Conservation (phyloP, 2,888 invertebrate genomes). For the Smittia sp. region DNA sequence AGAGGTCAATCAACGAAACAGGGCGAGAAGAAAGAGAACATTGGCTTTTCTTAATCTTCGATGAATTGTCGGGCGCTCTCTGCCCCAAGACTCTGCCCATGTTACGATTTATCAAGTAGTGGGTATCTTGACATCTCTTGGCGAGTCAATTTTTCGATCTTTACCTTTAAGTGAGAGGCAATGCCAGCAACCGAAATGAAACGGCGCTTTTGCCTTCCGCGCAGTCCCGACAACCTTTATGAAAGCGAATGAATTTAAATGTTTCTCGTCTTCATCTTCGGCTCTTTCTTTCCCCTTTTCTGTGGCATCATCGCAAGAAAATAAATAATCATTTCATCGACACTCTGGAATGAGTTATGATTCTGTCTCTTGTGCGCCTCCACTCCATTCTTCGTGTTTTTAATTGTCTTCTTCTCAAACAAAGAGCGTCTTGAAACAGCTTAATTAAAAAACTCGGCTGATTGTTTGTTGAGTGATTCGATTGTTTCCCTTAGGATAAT, state of each 20-base stretch:
- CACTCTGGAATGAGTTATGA: slow-evolving; percentile 17
- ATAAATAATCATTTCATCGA: slow-evolving; percentile 25
- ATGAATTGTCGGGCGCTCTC: neutral
- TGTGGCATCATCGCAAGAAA: neutral
- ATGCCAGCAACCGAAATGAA: slow-evolving; percentile 5
- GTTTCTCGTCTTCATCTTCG: neutral
- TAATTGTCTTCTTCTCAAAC: neutral
- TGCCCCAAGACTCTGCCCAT: slow-evolving; percentile 4
- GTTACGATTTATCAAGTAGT: slow-evolving; percentile 34
- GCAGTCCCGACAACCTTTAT: neutral
- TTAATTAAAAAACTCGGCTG: slow-evolving; percentile 5
- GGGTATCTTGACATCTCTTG: slow-evolving; percentile 19
- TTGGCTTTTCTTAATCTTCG: slow-evolving; percentile 3
- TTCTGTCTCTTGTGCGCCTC: neutral
- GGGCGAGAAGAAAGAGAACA: neutral
- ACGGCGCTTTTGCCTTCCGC: slow-evolving; percentile 8
- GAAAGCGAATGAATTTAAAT: neutral
- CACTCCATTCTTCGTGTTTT: neutral
- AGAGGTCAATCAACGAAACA: slow-evolving; percentile 27
- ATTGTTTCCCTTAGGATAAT: slow-evolving; percentile 2
- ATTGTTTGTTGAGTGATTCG: slow-evolving; percentile 17
- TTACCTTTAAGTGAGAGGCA: neutral
- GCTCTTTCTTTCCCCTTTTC: slow-evolving; percentile 3
- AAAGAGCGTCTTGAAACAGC: neutral
- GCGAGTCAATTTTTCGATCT: slow-evolving; percentile 23